phyloP scores from a whole-genome alignment of 1,140 invertebrate genomes.

The Globodera ellingtonae region DNA sequence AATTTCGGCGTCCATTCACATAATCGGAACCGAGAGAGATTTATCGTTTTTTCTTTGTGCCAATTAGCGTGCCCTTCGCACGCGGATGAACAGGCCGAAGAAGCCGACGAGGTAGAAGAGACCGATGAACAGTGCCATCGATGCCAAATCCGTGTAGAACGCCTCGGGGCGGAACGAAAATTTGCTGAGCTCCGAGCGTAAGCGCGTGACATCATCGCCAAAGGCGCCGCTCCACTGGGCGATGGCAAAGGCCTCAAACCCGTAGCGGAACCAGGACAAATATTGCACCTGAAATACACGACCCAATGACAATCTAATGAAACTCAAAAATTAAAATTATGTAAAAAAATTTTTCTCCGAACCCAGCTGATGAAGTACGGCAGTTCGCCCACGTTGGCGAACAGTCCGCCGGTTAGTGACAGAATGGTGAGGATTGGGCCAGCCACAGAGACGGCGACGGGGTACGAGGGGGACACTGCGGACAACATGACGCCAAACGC shows the following conservation, averaged over 20 bases:
- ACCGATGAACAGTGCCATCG: slow-evolving; percentile 49
- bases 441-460: slow-evolving; percentile 51
- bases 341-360: background rate
- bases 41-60: background rate
- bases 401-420: slow-evolving; percentile 63
- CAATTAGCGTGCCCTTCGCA: slow-evolving; percentile 50
- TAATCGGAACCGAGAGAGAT: too few species aligned
- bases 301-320: too few species aligned
- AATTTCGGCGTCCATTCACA: too few species aligned
- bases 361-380: slow-evolving; percentile 58
- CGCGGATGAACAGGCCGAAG: slow-evolving; percentile 49
- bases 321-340: too few species aligned
- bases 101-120: slow-evolving; percentile 59
- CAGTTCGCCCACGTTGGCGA: slow-evolving; percentile 57
- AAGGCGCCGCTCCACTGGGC: slow-evolving; percentile 55
- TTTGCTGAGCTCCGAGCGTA: slow-evolving; percentile 34
- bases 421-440: slow-evolving; percentile 60
- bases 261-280: slow-evolving; percentile 61
- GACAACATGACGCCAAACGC: slow-evolving; percentile 65
- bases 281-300: slow-evolving; percentile 56
- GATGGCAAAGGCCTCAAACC: slow-evolving; percentile 62
- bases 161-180: slow-evolving; percentile 50
- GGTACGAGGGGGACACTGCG: slow-evolving; percentile 55
- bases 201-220: background rate
- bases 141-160: slow-evolving; percentile 48